Base-by-base conservation (phyloP, 2,797 vertebrate species). In the Brachyrhaphis roseni region DNA sequence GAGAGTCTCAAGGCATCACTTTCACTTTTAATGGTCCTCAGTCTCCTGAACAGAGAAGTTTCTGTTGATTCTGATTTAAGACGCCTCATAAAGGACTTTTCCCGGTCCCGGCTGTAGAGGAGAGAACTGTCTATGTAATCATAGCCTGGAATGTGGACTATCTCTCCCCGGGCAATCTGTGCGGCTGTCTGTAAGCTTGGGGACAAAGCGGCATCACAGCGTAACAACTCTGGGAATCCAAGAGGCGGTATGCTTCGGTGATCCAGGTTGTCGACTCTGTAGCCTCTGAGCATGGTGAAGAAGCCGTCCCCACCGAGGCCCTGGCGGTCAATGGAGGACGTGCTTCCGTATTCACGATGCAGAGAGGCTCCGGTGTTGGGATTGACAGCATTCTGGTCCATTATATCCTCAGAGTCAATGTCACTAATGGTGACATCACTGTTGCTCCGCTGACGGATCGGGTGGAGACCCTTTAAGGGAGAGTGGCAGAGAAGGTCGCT, bases 351-450 rank as follows among this genome's bases (percentile, higher is more conserved):
- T 59, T 99, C 98, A 1, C 98, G 95, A 83, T 97, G 98, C 89
- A 99, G 94, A 8, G 98, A 97, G 0, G 98, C 98, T 72, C 98
- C 98, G 0, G 98, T 99, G 92, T 99, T 99, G 72, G 98, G 98
- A 90, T 99, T 99, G 87, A 99, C 97, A 2, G 97, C 98, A 4
- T 94, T 96, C 92, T 98, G 97, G 94, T 99, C 97, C 91, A 98
- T 93, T 75, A 97, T 93, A 74, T 99, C 98, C 85, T 99, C 98
- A 0, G 97, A 94, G 86, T 99, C 98, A 0, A 99, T 97, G 91
- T 99, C 98, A 16, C 98, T 99, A 89, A 99, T 99, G 75, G 98
- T 99, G 75, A 99, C 98, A 43, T 99, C 98, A 0, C 98, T 99
- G 91, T 99, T 99, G 93, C 98, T 99, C 84, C 98, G 96, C 64